Conservation (phyloP, 2,797 vertebrate genomes). For the Peromyscus nudipes region DNA sequence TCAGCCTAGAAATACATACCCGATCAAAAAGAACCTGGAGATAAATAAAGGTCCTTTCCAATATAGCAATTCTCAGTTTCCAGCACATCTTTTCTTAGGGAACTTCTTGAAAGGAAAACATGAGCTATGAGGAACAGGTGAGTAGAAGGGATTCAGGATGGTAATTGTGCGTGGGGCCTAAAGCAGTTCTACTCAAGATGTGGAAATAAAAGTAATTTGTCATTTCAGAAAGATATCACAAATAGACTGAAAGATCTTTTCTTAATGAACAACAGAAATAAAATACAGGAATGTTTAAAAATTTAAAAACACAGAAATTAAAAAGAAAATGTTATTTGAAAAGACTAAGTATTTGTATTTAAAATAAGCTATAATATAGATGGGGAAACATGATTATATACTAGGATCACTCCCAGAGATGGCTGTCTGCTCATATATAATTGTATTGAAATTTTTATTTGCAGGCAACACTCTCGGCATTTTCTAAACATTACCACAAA, state of each 20-base stretch:
- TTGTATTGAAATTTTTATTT: conserved; percentile 11
- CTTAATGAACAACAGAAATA: conserved; percentile 8
- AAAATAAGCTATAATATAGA: conserved; percentile 25
- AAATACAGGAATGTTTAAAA: not conserved
- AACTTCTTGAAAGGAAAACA: conserved; percentile 48
- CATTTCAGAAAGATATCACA: conserved; percentile 33
- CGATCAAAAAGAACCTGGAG: not conserved
- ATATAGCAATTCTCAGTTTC: not conserved
- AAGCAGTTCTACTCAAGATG: not conserved
- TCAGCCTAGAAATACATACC: not conserved
- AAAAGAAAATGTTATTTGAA: conserved; percentile 38
- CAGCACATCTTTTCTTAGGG: conserved; percentile 35
- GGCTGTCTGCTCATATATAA: not conserved
- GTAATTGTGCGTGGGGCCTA: not conserved
- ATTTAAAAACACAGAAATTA: not conserved
- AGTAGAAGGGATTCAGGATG: not conserved
- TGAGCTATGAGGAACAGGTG: not conserved
- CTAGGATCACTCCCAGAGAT: not conserved
- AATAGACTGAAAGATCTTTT: not conserved
- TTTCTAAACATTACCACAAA: conserved; percentile 16
- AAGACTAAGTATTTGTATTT: not conserved
- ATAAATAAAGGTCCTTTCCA: conserved; percentile 34
- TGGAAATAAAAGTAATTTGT: not conserved
- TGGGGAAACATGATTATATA: not conserved
- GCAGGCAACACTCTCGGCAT: not conserved